phyloP scores from a whole-genome alignment of 2,113 vertebrate species.

The Callorhinus ursinus region DNA sequence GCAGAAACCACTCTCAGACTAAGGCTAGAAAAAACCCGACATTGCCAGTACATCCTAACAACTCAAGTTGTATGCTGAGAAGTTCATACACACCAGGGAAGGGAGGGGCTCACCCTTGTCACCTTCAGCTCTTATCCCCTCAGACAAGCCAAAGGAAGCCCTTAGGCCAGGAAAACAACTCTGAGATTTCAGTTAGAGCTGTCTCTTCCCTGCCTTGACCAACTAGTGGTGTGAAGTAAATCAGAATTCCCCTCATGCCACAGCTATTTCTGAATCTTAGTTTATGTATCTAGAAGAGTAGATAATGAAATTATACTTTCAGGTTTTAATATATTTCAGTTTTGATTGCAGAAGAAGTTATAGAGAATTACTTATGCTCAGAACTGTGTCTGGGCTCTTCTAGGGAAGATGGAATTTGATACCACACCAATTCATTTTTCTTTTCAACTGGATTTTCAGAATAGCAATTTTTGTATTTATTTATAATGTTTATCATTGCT shows the following conservation, averaged over 20 bases:
- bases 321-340: conserved; percentile 76
- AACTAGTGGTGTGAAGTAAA: background rate
- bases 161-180: background rate
- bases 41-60: background rate
- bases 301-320: conserved; percentile 79
- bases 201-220: background rate
- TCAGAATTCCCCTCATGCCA: conserved; percentile 53
- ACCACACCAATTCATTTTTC: conserved; percentile 77
- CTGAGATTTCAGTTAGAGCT: background rate
- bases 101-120: background rate
- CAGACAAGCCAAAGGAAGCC: background rate
- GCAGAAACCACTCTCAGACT: background rate
- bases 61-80: background rate
- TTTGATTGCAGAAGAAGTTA: conserved; percentile 73
- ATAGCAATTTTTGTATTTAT: conserved; percentile 84
- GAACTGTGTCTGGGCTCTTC: conserved; percentile 65
- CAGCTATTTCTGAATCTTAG: conserved; percentile 70
- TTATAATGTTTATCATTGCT: conserved; percentile 86
- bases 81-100: background rate
- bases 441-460: conserved; percentile 79
- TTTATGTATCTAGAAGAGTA: conserved; percentile 69
- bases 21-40: background rate
- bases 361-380: conserved; percentile 65
- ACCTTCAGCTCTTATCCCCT: background rate
- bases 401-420: conserved; percentile 75